phyloP scores from a whole-genome alignment of 2,113 vertebrate genomes.

The Cyprinodon brontotheroides region DNA sequence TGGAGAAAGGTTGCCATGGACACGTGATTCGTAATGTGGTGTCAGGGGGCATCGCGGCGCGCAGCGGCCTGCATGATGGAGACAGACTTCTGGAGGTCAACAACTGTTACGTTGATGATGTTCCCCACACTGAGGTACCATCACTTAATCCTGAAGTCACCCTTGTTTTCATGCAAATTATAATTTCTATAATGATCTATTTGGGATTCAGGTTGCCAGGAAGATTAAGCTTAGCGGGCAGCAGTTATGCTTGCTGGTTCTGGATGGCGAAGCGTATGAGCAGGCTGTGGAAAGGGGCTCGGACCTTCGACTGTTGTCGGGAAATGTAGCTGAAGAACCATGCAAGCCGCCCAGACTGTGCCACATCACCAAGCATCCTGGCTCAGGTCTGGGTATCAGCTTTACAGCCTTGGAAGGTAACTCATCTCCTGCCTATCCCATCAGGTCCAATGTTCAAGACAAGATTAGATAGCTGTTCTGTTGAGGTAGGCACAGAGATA shows the following conservation, averaged over 20 bases:
- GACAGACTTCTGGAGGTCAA: slow-evolving; percentile 91
- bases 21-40: slow-evolving; percentile 83
- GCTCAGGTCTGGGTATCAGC: slow-evolving; percentile 84
- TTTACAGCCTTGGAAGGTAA: slow-evolving; percentile 75
- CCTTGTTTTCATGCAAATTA: background rate
- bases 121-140: slow-evolving; percentile 81
- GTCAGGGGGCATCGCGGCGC: slow-evolving; percentile 78
- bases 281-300: slow-evolving; percentile 59
- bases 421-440: background rate
- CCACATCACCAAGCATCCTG: slow-evolving; percentile 74
- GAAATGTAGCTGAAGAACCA: background rate
- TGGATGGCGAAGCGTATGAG: slow-evolving; percentile 73
- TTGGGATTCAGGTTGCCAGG: slow-evolving; percentile 80
- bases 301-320: slow-evolving; percentile 45
- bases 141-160: background rate
- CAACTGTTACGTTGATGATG: slow-evolving; percentile 74
- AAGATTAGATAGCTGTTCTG: background rate
- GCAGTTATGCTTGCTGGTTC: slow-evolving; percentile 83
- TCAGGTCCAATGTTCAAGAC: background rate
- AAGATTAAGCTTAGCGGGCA: slow-evolving; percentile 84
- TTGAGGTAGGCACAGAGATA: background rate
- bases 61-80: slow-evolving; percentile 83
- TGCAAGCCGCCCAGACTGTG: slow-evolving; percentile 82
- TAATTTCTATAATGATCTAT: background rate
- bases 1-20: slow-evolving; percentile 73